Evolutionary conservation across 2,797 vertebrate species (phyloP).

Genomic region (Danio kyathit): DNA sequence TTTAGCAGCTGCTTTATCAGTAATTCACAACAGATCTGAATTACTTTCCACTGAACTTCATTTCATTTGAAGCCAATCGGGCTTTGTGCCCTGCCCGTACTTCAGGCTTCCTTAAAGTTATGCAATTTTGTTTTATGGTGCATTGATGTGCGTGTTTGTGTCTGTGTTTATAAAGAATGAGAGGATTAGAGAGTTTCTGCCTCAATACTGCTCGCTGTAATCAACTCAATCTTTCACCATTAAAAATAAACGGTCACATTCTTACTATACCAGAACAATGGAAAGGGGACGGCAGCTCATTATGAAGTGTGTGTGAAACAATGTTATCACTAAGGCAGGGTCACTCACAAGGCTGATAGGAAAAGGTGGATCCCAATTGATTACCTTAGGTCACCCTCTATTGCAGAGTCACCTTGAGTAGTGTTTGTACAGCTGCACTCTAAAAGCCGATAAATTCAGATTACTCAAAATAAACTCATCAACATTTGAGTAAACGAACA

Average conservation of each 20-base stretch:
- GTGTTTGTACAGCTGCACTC: not conserved
- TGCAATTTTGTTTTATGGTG: slow-evolving; percentile 22
- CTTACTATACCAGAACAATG: slow-evolving; percentile 62
- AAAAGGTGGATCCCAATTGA: slow-evolving; percentile 57
- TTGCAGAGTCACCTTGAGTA: slow-evolving; percentile 58
- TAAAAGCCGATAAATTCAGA: too few relatives aligned
- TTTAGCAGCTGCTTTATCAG: not conserved
- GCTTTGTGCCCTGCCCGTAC: not conserved
- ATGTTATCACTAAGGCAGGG: slow-evolving; percentile 65
- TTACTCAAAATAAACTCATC: too few relatives aligned
- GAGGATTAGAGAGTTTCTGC: slow-evolving; percentile 3
- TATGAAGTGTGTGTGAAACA: slow-evolving; percentile 67
- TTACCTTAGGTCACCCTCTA: slow-evolving; percentile 31
- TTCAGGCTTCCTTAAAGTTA: slow-evolving; percentile 10
- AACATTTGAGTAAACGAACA: too few relatives aligned
- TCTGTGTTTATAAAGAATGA: slow-evolving; percentile 32
- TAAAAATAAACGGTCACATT: slow-evolving; percentile 49
- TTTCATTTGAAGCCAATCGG: not conserved
- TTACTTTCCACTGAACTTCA: not conserved
- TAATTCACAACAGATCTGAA: not conserved
- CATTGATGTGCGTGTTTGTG: slow-evolving; percentile 25
- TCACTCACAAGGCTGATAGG: slow-evolving; percentile 54
- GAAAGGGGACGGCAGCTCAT: slow-evolving; percentile 55
- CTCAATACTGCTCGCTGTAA: slow-evolving; percentile 63
- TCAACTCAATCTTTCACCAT: slow-evolving; percentile 61